Evolutionary conservation across 2,888 invertebrate species (phyloP), one percentile per base, ranked within the genome.

Genomic region (Sturmia bella): DNA sequence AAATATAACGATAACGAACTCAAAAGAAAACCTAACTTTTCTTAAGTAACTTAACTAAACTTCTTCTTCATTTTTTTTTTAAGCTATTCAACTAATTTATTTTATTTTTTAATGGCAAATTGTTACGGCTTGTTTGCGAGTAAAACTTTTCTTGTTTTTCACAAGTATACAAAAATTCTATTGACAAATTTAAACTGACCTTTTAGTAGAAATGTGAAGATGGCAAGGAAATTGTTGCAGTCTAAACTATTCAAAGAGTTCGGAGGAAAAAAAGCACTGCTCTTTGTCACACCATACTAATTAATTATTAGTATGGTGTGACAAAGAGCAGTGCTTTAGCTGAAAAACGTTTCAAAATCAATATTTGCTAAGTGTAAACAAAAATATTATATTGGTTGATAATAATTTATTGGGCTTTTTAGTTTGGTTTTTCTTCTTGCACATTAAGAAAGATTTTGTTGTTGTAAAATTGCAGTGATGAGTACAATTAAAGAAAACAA

Each of bases 1-100:
- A 78, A 82, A 78, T 78, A 78, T 48, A 82, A 82, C 74, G 74
- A 78, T 78, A 78, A 78, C 70, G 45, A 78, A 82, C 78, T 82
- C 59, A 59, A 54, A 78, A 78, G 56, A 77, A 78, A 78, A 82
- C 82, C 78, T 70, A 74, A 69, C 74, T 78, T 77, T 66, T 63
- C 69, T 72, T 82, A 77, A 82, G 77, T 82, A 57, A 77, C 77
- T 82, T 82, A 69, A 82, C 21, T 64, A 69, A 80, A 70, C 64
- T 75, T 66, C 75, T 17, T 57, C 32, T 11, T 17, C 17, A 27
- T 59, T 21, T 41, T 27, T 56, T 32, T 57, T 37, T 64, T 24
- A 12, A 66, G 19, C 12, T 57, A 41, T 48, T 50, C 21, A 13
- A 7, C 37, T 59, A 61, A 52, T 76, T 61, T 52, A 21, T 48